Percentiles rank a stretch among this genome's conserved stretches.
These are phyloP conservation scores for Calameuta filiformis DNA, from an alignment of 2,888 invertebrate species.

Conservation along the genomic window DNA sequence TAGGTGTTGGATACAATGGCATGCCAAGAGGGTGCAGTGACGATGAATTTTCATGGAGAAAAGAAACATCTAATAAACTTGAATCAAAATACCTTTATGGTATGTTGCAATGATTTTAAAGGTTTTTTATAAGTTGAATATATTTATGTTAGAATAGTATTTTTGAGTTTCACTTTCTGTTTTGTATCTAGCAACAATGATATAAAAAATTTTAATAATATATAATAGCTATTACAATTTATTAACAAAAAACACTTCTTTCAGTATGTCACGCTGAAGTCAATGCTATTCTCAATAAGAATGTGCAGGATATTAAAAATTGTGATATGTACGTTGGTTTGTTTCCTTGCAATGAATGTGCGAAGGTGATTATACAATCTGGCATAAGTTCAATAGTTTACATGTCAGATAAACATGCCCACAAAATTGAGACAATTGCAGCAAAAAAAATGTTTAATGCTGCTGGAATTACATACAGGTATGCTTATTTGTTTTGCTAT, in stretches of 20 bases:
- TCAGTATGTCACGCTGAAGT: conserved; percentile 97
- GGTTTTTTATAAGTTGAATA: too few species aligned
- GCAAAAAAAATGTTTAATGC: conserved; percentile 86
- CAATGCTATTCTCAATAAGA: conserved; percentile 96
- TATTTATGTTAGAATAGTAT: too few species aligned
- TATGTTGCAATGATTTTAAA: conserved; percentile 54
- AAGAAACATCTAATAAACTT: conserved; percentile 70
- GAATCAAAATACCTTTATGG: conserved; percentile 89
- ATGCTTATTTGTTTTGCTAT: conserved; percentile 22
- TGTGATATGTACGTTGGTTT: conserved; percentile 89
- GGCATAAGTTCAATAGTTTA: conserved; percentile 85
- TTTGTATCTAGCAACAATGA: neutral
- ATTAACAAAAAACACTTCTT: conserved; percentile 45
- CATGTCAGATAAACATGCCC: conserved; percentile 83
- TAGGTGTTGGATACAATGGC: conserved; percentile 97
- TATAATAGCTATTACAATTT: neutral
- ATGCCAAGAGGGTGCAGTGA: conserved; percentile 93
- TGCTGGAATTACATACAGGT: conserved; percentile 78
- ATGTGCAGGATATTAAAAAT: conserved; percentile 78
- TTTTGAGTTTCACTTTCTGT: too few species aligned
- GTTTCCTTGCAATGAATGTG: conserved; percentile 98
- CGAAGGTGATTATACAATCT: conserved; percentile 95
- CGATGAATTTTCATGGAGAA: conserved; percentile 91
- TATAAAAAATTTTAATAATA: too few species aligned
- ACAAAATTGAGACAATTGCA: conserved; percentile 77